Evolutionary conservation across 2,797 vertebrate genomes (phyloP), one percentile per base, ranked within the genome.

Genomic region (Pipistrellus nathusii): DNA sequence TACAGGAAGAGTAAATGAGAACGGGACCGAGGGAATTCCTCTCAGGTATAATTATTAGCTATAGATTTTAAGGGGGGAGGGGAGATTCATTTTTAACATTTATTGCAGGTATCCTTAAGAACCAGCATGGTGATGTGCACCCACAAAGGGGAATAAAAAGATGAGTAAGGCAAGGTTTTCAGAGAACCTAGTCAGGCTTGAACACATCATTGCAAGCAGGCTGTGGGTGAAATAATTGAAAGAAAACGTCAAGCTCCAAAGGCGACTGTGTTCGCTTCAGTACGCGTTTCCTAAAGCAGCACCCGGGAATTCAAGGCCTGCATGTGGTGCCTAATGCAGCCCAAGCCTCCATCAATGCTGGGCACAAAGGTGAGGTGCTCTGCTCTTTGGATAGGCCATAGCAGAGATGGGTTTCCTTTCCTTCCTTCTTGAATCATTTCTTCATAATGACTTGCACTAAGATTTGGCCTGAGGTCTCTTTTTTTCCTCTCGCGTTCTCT

Each of bases 101-200:
- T 38, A 15, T 6, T 10, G 20, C 53, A 30, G 7, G 12, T 25
- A 9, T 59, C 46, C 72, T 85, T 69, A 85, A 89, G 76, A 93
- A 75, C 8, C 53, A 48, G 53, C 7, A 6, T 6, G 23, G 20
- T 14, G 35, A n/a, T 20, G 14, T 30, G 3, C 4, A 9, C 20
- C 3, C 10, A 23, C 71, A 6, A 75, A 80, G 41, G 30, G 81
- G 12, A 91, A 68, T 11, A 46, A 68, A 78, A 59, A 72, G 80
- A 41, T 23, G 27, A 59, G 0, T 41, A 68, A 68, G 46, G 85
- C 51, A 46, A 66, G 32, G 55, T 17, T 15, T 13, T 76, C 32
- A 68, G 62, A 90, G 48, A 88, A 59, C 6, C 41, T 8, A 75
- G n/a, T 23, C 48, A 94, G 82, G n/a, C n/a, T 90, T 92, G 18